A percentile compares a stretch with the other conserved stretches of the same genome.
Evolutionary conservation across 2,888 invertebrate genomes (phyloP).

Genomic region (Epinotia bilunana): DNA sequence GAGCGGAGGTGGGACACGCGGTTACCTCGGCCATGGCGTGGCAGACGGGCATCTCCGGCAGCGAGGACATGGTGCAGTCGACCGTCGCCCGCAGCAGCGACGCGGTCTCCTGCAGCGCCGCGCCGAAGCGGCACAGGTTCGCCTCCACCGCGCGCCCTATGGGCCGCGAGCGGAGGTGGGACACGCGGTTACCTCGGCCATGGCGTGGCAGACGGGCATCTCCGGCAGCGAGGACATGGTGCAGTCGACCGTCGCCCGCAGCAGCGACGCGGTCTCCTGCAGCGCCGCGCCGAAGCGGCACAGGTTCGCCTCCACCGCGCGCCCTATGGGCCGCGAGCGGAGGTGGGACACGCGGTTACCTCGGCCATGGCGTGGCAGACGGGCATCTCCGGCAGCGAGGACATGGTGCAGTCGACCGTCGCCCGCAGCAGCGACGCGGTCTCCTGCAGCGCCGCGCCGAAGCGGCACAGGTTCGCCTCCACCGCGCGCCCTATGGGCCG

Average conservation of each 20-base stretch:
- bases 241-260: conserved; percentile 53
- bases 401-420: conserved; percentile 56
- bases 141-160: conserved; percentile 57
- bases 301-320: conserved; percentile 62
- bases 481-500: conserved; percentile 47
- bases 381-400: conserved; percentile 62
- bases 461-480: conserved; percentile 60
- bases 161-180: background rate
- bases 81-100: conserved; percentile 57
- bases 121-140: conserved; percentile 62
- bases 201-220: conserved; percentile 72
- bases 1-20: conserved; percentile 3
- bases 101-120: conserved; percentile 56
- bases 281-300: conserved; percentile 59
- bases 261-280: conserved; percentile 60
- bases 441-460: conserved; percentile 61
- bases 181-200: conserved; percentile 68
- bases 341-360: conserved; percentile 59
- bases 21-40: conserved; percentile 76
- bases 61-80: conserved; percentile 56
- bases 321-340: background rate
- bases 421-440: conserved; percentile 58
- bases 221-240: conserved; percentile 58
- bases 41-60: conserved; percentile 67
- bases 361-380: conserved; percentile 71